Evolutionary conservation across 2,113 vertebrate species (phyloP).

Genomic region (Sinocyclocheilus maitianheensis): DNA sequence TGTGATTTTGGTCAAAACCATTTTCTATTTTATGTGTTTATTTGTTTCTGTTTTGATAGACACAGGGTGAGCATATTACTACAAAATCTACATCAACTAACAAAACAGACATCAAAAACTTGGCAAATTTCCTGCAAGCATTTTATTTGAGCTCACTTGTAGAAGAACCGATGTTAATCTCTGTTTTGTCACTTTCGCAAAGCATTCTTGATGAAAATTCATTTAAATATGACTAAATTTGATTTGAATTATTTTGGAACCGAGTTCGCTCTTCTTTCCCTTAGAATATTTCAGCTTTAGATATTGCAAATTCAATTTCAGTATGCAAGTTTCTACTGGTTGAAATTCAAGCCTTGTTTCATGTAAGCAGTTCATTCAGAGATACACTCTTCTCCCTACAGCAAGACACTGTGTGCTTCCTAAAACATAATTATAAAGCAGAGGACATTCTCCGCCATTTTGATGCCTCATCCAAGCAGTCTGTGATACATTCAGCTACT

Average conservation of each 20-base stretch:
- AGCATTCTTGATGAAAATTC: neutral
- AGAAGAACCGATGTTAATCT: neutral
- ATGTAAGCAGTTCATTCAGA: slow-evolving; percentile 15
- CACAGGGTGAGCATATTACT: neutral
- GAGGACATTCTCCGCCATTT: neutral
- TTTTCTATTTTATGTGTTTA: slow-evolving; percentile 27
- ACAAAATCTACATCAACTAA: neutral
- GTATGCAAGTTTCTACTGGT: slow-evolving; percentile 1
- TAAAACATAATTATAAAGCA: slow-evolving; percentile 31
- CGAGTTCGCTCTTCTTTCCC: neutral
- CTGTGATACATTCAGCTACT: neutral
- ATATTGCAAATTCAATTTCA: slow-evolving; percentile 14
- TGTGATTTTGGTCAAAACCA: slow-evolving; percentile 6
- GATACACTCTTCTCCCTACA: neutral
- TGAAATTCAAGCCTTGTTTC: slow-evolving; percentile 10
- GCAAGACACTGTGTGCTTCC: slow-evolving; percentile 20
- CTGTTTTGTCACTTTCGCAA: neutral
- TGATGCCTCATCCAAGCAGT: neutral
- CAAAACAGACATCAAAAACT: neutral
- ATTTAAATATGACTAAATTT: neutral
- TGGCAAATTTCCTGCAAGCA: neutral
- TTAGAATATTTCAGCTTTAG: neutral
- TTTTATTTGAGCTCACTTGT: neutral
- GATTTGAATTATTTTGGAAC: slow-evolving; percentile 7
- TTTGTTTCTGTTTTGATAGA: neutral